These are phyloP conservation scores for Xiphorhynchus erythropygius DNA, from an alignment of 2,797 vertebrate species.

Conservation along the genomic window DNA sequence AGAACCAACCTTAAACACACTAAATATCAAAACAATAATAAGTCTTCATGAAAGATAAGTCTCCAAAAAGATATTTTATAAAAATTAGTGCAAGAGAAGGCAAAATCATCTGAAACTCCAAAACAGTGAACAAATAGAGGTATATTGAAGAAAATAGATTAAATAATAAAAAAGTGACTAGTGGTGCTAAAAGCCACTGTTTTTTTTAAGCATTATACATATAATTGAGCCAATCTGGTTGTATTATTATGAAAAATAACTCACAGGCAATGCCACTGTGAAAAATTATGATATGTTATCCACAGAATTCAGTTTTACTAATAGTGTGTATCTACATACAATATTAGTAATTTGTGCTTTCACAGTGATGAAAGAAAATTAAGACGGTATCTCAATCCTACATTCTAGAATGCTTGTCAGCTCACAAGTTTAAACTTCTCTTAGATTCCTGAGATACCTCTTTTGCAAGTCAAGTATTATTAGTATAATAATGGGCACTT, in stretches of 20 bases:
- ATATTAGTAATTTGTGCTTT: neutral
- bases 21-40: neutral
- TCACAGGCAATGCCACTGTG: neutral
- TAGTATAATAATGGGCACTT: neutral
- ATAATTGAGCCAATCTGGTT: neutral
- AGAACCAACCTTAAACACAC: neutral
- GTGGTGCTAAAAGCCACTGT: neutral
- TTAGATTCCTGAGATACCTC: neutral
- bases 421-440: neutral
- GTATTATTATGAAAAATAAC: neutral
- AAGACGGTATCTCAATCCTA: neutral
- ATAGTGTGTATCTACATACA: neutral
- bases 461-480: neutral
- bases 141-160: neutral
- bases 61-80: neutral
- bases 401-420: neutral
- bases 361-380: neutral
- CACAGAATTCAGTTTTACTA: neutral
- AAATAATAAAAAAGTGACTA: neutral
- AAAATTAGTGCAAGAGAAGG: neutral
- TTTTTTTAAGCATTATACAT: neutral
- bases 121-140: neutral
- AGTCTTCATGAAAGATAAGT: neutral
- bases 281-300: neutral
- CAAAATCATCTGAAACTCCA: neutral